Evolutionary conservation across 2,797 vertebrate species (phyloP).

Genomic region (Hydrolagus colliei): DNA sequence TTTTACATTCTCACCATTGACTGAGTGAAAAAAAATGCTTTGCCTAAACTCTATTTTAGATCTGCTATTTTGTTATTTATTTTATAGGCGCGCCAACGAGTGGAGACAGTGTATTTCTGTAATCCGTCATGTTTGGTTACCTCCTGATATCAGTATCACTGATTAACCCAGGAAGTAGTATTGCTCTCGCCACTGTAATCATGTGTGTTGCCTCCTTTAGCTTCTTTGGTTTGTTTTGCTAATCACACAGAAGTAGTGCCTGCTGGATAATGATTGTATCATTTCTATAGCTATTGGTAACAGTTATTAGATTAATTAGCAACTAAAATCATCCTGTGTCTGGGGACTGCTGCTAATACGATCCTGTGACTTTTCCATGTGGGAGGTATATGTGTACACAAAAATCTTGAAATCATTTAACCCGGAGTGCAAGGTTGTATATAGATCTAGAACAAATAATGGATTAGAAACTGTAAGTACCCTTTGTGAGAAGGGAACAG

Average conservation of each 20-base stretch:
- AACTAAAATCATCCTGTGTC: neutral
- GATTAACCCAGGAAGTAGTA: neutral
- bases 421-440: neutral
- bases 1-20: no score
- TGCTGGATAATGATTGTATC: neutral
- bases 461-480: no score
- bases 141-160: neutral
- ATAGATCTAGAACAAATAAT: neutral
- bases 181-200: neutral
- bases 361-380: neutral
- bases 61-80: no score
- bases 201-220: neutral
- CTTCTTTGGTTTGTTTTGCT: neutral
- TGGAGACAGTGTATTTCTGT: no score
- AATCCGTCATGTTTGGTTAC: no score
- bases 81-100: no score
- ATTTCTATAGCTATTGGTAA: neutral
- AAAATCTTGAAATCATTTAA: neutral
- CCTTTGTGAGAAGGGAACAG: no score
- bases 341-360: neutral
- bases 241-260: no score
- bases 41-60: no score
- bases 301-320: conserved; percentile 1
- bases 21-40: no score
- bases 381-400: neutral